Conservation (phyloP, 2,888 invertebrate species). For the Cosmia pyralina region DNA sequence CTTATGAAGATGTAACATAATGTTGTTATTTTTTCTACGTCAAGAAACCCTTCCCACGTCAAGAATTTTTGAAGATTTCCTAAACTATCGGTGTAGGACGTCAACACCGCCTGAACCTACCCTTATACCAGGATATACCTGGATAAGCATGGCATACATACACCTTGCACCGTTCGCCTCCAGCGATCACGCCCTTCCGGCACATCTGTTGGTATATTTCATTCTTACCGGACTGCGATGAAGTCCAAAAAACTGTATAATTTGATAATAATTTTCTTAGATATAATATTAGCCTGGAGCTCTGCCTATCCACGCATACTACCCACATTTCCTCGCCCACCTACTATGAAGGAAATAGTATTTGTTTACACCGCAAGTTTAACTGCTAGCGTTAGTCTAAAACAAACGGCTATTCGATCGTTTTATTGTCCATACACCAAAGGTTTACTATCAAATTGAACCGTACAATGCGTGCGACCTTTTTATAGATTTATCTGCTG, state of each 20-base stretch:
- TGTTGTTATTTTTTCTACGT: no score
- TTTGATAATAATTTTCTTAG: not conserved
- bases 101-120: no score
- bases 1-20: no score
- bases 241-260: not conserved
- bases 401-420: slow-evolving; percentile 47
- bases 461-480: slow-evolving; percentile 56
- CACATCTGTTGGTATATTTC: not conserved
- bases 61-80: no score
- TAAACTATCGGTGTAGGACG: no score
- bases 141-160: no score
- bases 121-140: no score
- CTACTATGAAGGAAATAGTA: slow-evolving; percentile 46
- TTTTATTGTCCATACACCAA: slow-evolving; percentile 57
- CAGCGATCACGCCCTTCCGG: no score
- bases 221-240: not conserved
- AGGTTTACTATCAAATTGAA: slow-evolving; percentile 62
- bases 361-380: slow-evolving; percentile 52
- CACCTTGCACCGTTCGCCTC: no score
- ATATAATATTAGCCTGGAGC: no score
- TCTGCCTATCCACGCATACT: not conserved
- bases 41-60: no score
- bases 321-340: slow-evolving; percentile 40
- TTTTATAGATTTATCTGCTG: slow-evolving; percentile 64
- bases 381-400: slow-evolving; percentile 43